Base-by-base conservation (phyloP, 2,113 vertebrate species). In the Clinocottus analis region DNA sequence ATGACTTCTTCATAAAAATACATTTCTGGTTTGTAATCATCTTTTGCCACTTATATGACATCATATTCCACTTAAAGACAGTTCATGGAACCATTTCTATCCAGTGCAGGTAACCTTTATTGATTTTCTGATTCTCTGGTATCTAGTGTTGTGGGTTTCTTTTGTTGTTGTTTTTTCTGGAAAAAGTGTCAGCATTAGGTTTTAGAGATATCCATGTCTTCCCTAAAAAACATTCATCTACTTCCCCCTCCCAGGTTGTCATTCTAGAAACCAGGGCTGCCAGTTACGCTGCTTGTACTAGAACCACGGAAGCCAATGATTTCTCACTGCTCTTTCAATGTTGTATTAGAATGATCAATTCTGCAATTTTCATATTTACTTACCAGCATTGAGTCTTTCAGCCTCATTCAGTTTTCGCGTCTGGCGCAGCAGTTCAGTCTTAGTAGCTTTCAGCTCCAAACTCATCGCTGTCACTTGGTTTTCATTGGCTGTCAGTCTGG, bases 381-480 rank as follows among this genome's bases (percentile, higher is more conserved):
- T 60, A 55, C 61, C 37, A 64, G 39, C 77, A 79, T 81, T 67
- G 21, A 56, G 76, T 74, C 29, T 69, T 60, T 77, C 43, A 25
- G 35, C 58, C 45, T 76, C 77, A 19, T 66, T 41, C 56, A 51
- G 16, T 21, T 64, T 68, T 19, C 4, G 65, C 63, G 60, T 77
- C 27, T 62, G n/a, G 53, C 71, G 72, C 47, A 63, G 61, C 70
- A 33, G 68, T 60, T 77, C 60, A 31, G 37, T 21, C 21, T 49
- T 49, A 49, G 47, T 49, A 2, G 43, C 43, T 45, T n/a, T n/a
- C n/a, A n/a, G n/a, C n/a, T n/a, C n/a, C n/a, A n/a, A n/a, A n/a
- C 68, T 80, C 74, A 85, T 79, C 65, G 79, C 71, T 75, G 70
- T 85, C 83, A 75, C 56, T 67, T 77, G 79, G 61, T 85, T 86